Percentiles rank a stretch among this genome's conserved stretches.
Conservation (phyloP, 2,113 vertebrate genomes). For the Callorhinus ursinus region DNA sequence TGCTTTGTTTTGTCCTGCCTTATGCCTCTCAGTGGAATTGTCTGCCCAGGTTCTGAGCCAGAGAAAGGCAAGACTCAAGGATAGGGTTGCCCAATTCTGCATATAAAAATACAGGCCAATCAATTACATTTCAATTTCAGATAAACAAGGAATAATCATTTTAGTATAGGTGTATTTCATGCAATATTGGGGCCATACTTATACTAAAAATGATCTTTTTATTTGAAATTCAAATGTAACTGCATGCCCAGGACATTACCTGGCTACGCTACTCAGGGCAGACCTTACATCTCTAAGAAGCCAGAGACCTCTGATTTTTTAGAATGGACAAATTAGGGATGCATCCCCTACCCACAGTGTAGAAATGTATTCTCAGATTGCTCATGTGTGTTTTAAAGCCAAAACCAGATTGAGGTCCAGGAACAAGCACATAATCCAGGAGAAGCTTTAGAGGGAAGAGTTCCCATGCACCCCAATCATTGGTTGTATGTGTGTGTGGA, state of each 20-base stretch:
- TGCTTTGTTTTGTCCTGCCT: neutral
- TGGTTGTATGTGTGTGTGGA: neutral
- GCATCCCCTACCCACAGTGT: neutral
- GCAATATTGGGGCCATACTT: neutral
- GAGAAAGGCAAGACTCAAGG: neutral
- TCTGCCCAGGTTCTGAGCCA: neutral
- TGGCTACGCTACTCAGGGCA: neutral
- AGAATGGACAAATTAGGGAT: neutral
- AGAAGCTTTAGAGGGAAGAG: neutral
- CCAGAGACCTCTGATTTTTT: neutral
- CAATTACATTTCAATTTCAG: neutral
- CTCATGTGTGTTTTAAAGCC: neutral
- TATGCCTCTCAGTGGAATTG: neutral
- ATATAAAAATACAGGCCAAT: neutral
- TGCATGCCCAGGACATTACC: neutral
- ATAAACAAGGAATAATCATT: neutral
- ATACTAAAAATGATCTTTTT: neutral
- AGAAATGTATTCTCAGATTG: neutral
- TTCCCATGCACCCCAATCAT: accelerated
- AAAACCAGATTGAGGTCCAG: neutral
- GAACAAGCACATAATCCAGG: neutral
- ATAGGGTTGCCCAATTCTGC: neutral
- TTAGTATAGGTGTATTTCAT: neutral
- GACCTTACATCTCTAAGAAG: neutral
- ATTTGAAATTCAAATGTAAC: neutral